These are phyloP conservation scores for Drosophila navojoa DNA, from an alignment of 1,140 invertebrate genomes.

Conservation along the genomic window DNA sequence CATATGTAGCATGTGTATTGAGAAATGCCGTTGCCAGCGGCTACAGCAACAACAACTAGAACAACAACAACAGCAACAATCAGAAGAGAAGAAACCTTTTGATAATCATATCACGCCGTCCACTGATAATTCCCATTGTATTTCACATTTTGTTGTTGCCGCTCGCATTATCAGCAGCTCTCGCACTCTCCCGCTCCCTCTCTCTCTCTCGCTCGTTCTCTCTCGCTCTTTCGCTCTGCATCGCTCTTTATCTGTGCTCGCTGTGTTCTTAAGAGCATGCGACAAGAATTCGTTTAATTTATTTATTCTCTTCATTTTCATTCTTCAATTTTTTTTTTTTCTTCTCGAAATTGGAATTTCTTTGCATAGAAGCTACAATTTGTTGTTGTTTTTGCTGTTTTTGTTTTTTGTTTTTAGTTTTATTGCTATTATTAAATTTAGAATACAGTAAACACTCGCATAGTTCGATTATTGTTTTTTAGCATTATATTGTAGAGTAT, in stretches of 20 bases:
- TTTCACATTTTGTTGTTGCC: slow-evolving; percentile 53
- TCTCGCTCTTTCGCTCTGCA: background rate
- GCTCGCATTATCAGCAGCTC: slow-evolving; percentile 57
- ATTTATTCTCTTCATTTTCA: slow-evolving; percentile 15
- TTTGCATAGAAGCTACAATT: slow-evolving; percentile 20
- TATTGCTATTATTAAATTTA: slow-evolving; percentile 46
- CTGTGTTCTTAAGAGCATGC: slow-evolving; percentile 8
- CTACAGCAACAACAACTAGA: slow-evolving; percentile 8
- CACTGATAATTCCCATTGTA: slow-evolving; percentile 80
- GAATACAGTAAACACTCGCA: slow-evolving; percentile 43
- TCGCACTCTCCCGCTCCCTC: background rate
- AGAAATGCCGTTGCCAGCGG: slow-evolving; percentile 69
- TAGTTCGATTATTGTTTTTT: slow-evolving; percentile 17
- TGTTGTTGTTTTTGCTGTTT: slow-evolving; percentile 3
- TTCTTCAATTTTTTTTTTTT: slow-evolving; percentile 21
- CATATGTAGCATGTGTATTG: slow-evolving; percentile 50
- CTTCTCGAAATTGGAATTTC: slow-evolving; percentile 24
- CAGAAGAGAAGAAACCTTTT: slow-evolving; percentile 62
- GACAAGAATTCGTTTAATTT: slow-evolving; percentile 5
- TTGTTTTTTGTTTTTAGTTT: slow-evolving; percentile 1
- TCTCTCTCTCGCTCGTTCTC: background rate
- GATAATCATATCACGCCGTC: slow-evolving; percentile 81
- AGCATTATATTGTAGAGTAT: background rate
- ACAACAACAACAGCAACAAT: slow-evolving; percentile 46
- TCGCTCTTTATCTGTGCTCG: slow-evolving; percentile 2